phyloP scores from a whole-genome alignment of 2,797 vertebrate genomes.

The Chiloscyllium punctatum region DNA sequence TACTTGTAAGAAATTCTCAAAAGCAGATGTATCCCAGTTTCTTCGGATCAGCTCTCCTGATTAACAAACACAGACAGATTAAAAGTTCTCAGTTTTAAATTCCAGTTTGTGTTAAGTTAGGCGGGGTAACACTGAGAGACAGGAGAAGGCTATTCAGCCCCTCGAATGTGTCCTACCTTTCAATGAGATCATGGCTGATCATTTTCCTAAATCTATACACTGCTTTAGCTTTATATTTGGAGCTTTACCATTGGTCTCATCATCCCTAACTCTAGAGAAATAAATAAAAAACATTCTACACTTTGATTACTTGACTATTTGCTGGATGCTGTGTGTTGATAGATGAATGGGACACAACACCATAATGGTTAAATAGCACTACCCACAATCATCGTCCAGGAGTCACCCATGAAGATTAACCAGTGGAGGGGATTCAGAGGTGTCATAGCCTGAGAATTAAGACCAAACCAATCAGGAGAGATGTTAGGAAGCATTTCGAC shows the following conservation, averaged over 20 bases:
- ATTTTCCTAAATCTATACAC: background rate
- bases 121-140: background rate
- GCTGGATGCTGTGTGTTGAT: background rate
- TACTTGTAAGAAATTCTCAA: background rate
- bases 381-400: background rate
- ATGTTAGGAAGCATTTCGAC: too few species aligned
- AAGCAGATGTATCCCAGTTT: slow-evolving; percentile 13
- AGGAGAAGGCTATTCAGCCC: background rate
- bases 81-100: background rate
- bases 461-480: too few species aligned
- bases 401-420: background rate
- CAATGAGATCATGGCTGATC: background rate
- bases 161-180: background rate
- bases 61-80: background rate
- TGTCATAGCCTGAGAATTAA: too few species aligned
- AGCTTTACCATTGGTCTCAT: background rate
- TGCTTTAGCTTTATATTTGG: background rate
- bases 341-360: background rate
- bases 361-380: background rate
- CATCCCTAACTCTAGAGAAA: background rate
- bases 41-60: background rate
- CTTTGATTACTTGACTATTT: background rate
- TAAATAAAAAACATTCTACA: background rate
- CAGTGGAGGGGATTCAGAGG: background rate
- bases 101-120: background rate